A percentile compares a stretch with the other conserved stretches of the same genome.
phyloP scores from a whole-genome alignment of 2,888 invertebrate genomes.

The Iselma pallidipennis region DNA sequence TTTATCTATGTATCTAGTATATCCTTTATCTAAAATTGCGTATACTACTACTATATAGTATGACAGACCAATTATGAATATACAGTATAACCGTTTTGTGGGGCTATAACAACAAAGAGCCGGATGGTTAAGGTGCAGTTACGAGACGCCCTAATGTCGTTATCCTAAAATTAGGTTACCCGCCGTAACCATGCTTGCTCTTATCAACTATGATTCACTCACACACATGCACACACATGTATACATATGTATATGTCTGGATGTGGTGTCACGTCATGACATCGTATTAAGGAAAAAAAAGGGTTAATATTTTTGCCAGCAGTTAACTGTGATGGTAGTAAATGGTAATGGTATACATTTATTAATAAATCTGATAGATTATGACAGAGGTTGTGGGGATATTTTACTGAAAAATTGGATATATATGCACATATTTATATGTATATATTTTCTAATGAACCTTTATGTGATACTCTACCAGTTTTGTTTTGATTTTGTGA shows the following conservation, averaged over 20 bases:
- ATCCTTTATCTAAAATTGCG: no score
- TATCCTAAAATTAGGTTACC: slow-evolving; percentile 9
- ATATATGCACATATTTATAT: no score
- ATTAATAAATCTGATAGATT: no score
- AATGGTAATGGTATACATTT: no score
- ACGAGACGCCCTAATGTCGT: slow-evolving; percentile 6
- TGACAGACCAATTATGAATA: no score
- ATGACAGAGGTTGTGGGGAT: no score
- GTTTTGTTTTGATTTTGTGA: slow-evolving; percentile 2
- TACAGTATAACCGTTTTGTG: background rate
- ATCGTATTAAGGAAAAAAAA: background rate
- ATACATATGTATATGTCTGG: background rate
- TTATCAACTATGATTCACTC: background rate
- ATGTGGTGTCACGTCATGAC: background rate
- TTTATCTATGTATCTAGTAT: no score
- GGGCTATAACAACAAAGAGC: background rate
- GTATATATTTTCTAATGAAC: no score
- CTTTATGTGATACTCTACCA: background rate
- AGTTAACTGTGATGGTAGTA: no score
- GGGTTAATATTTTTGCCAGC: no score
- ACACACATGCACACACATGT: background rate
- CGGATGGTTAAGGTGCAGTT: background rate
- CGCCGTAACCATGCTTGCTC: slow-evolving; percentile 2
- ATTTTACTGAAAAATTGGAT: no score
- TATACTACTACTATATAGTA: no score